These are phyloP conservation scores for Salpingus planirostris DNA, from an alignment of 2,888 invertebrate genomes.

Conservation along the genomic window DNA sequence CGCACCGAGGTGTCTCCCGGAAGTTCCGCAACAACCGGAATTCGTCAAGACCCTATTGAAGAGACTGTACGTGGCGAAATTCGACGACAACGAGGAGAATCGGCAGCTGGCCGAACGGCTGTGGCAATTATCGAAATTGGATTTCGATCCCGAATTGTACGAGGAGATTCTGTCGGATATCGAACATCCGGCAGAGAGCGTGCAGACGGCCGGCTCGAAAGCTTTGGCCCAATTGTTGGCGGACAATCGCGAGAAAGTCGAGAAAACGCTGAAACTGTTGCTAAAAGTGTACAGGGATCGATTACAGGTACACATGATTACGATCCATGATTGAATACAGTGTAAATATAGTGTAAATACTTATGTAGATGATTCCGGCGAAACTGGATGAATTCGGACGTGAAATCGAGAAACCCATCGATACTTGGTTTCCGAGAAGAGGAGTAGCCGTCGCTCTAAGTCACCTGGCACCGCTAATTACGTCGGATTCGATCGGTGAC, in stretches of 20 bases:
- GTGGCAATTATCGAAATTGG: constrained; percentile 52
- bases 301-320: constrained; percentile 50
- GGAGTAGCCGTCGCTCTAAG: constrained; percentile 80
- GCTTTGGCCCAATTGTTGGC: constrained; percentile 64
- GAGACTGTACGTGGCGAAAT: constrained; percentile 75
- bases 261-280: constrained; percentile 53
- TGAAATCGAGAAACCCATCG: constrained; percentile 72
- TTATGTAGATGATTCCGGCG: constrained; percentile 64
- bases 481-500: constrained; percentile 56
- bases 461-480: constrained; percentile 67
- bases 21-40: constrained; percentile 49
- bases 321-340: not conserved
- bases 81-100: constrained; percentile 71
- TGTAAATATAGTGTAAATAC: not conserved
- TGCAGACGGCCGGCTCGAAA: constrained; percentile 75
- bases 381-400: constrained; percentile 88
- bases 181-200: constrained; percentile 70
- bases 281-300: constrained; percentile 68
- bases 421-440: constrained; percentile 83
- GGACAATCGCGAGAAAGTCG: constrained; percentile 46
- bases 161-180: constrained; percentile 58
- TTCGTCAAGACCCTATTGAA: constrained; percentile 55
- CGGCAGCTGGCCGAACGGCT: constrained; percentile 51
- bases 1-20: constrained; percentile 53
- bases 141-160: constrained; percentile 45